Evolutionary conservation across 2,888 invertebrate genomes (phyloP), one percentile per base, ranked within the genome.

Genomic region (Drepanosiphum platanoidis): DNA sequence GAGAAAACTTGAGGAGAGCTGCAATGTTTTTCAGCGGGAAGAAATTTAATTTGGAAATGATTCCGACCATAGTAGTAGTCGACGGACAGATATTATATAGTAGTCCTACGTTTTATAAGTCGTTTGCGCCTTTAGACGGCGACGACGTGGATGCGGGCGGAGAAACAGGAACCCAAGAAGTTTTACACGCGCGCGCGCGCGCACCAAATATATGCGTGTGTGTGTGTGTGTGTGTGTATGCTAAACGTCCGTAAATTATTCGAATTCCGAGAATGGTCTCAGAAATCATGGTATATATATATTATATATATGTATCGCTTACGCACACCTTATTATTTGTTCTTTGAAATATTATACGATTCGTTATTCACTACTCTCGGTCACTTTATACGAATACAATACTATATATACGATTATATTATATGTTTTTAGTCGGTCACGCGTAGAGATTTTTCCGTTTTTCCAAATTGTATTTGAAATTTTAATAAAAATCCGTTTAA

Each of bases 181-280:
- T 58, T n/a, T 58, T 8, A 58, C 58, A 58, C 58, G n/a, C 58
- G n/a, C n/a, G n/a, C n/a, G n/a, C 58, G 18, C 58, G n/a, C 58
- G 4, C 58, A 58, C 58, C 42, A 42, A 9, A 42, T 42, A 42
- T 9, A n/a, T n/a, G n/a, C n/a, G n/a, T n/a, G n/a, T n/a, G n/a
- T n/a, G n/a, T n/a, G n/a, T n/a, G 11, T 42, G 42, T 42, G 18
- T 58, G n/a, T 58, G 18, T 58, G n/a, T 58, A n/a, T n/a, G 3
- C n/a, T 5, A 18, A 58, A 58, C 58, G 15, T 46, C 18, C 18
- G 18, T 46, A 46, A 46, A 46, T 58, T 58, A 58, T 58, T 58
- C n/a, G 58, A 58, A 58, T 58, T 58, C 58, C 58, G 8, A n/a
- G 58, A 58, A 58, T n/a, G 58, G n/a, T 58, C 58, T 58, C n/a